Conservation (phyloP, 2,888 invertebrate genomes). For the Dicyrtomina minuta region DNA sequence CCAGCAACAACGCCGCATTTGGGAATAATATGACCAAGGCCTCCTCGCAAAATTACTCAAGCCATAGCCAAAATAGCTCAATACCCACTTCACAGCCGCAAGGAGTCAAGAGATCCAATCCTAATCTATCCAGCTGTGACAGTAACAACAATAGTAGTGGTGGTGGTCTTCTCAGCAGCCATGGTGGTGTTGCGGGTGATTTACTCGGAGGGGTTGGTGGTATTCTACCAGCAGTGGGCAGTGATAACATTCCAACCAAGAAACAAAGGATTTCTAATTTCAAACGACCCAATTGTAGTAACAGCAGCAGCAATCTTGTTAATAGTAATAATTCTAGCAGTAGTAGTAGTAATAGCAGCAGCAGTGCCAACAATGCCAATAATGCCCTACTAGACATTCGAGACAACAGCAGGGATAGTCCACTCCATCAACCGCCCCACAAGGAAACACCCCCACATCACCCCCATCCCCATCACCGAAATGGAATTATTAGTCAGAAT, state of each 20-base stretch:
- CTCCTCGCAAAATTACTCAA: constrained; percentile 35
- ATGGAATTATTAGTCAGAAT: constrained; percentile 39
- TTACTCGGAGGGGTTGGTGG: background rate
- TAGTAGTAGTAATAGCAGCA: constrained; percentile 17
- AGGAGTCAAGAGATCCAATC: constrained; percentile 22
- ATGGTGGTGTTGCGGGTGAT: constrained; percentile 54
- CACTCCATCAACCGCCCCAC: too few species aligned
- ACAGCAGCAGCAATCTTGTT: constrained; percentile 31
- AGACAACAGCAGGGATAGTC: constrained; percentile 34
- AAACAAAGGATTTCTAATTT: constrained; percentile 85
- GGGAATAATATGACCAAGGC: constrained; percentile 37
- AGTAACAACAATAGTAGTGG: constrained; percentile 24
- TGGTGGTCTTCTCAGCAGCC: background rate
- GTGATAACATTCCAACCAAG: constrained; percentile 66
- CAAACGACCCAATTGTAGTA: constrained; percentile 62
- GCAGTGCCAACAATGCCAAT: constrained; percentile 30
- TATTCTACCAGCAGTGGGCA: background rate
- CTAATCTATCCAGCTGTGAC: background rate
- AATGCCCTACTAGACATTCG: constrained; percentile 26
- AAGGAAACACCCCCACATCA: constrained; percentile 22
- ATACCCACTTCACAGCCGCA: constrained; percentile 9
- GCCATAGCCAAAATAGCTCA: constrained; percentile 34
- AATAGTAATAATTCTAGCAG: constrained; percentile 13
- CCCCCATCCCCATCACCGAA: constrained; percentile 20
- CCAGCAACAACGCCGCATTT: too few species aligned